These are phyloP conservation scores for Macquaria australasica DNA, from an alignment of 2,113 vertebrate genomes.

Conservation along the genomic window DNA sequence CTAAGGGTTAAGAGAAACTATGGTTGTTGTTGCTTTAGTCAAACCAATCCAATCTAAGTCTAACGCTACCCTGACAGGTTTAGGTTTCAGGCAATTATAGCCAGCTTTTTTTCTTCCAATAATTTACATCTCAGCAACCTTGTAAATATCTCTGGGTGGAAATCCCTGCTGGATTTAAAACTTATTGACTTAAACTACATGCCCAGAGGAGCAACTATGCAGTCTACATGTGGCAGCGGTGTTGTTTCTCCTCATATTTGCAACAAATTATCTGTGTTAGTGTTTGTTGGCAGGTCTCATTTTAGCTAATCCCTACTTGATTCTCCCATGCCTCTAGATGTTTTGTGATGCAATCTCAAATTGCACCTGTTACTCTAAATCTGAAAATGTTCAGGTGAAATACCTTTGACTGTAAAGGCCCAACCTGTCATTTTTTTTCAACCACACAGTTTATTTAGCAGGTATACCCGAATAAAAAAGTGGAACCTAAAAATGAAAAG, in stretches of 20 bases:
- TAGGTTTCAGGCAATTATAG: conserved; percentile 22
- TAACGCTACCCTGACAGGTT: conserved; percentile 10
- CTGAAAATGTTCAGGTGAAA: neutral
- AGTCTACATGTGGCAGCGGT: conserved; percentile 12
- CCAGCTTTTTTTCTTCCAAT: neutral
- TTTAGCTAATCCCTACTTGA: neutral
- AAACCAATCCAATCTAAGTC: conserved; percentile 26
- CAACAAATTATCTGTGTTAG: conserved; percentile 22
- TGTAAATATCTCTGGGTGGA: conserved; percentile 34
- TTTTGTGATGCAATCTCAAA: conserved; percentile 37
- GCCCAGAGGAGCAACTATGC: neutral
- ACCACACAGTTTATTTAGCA: neutral
- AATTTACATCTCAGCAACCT: conserved; percentile 10
- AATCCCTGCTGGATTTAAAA: conserved; percentile 34
- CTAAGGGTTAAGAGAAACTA: conserved; percentile 24
- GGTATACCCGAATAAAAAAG: neutral
- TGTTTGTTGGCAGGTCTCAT: conserved; percentile 31
- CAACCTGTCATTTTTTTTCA: neutral
- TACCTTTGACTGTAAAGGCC: neutral
- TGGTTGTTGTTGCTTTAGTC: conserved; percentile 14
- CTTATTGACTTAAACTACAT: conserved; percentile 34
- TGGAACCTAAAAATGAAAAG: neutral
- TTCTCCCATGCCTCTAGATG: conserved; percentile 7
- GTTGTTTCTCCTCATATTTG: conserved; percentile 27
- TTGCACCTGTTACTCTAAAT: conserved; percentile 19